These are phyloP conservation scores for Rhyacichthys aspro DNA, from an alignment of 2,797 vertebrate genomes.

Conservation along the genomic window DNA sequence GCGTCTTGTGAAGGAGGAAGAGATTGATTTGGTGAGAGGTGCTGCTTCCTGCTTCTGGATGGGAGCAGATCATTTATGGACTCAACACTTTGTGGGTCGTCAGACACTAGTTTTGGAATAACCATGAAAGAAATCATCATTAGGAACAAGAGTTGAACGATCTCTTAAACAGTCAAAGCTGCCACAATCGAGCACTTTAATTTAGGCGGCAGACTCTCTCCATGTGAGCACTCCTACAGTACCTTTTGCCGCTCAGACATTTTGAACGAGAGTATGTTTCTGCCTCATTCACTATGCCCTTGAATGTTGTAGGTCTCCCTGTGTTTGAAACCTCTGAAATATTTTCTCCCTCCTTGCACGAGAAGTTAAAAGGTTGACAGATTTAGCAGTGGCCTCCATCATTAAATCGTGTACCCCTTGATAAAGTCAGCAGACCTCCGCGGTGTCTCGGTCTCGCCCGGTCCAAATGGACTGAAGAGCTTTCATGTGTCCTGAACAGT, in stretches of 20 bases:
- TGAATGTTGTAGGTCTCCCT: conserved; percentile 39
- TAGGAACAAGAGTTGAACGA: conserved; percentile 68
- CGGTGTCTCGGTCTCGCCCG: conserved; percentile 52
- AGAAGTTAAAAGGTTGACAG: conserved; percentile 66
- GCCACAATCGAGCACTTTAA: conserved; percentile 65
- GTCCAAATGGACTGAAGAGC: conserved; percentile 77
- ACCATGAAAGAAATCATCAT: conserved; percentile 65
- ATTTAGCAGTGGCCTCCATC: conserved; percentile 61
- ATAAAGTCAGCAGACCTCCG: conserved; percentile 62
- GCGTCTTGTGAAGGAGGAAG: conserved; percentile 64
- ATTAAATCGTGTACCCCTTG: conserved; percentile 63
- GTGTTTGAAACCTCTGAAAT: conserved; percentile 58
- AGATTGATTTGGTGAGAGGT: conserved; percentile 74
- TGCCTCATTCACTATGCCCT: conserved; percentile 41
- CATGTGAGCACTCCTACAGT: conserved; percentile 43
- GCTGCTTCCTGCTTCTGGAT: conserved; percentile 67
- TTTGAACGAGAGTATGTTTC: conserved; percentile 28
- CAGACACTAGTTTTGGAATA: conserved; percentile 43
- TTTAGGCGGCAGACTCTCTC: conserved; percentile 58
- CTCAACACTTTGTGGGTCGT: conserved; percentile 55
- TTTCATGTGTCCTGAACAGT: conserved; percentile 77
- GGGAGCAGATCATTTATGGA: conserved; percentile 62
- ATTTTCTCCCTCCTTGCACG: conserved; percentile 45
- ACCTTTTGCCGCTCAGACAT: conserved; percentile 3
- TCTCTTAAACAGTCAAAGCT: conserved; percentile 61